A percentile compares a stretch with the other conserved stretches of the same genome.
Evolutionary conservation across 1,140 invertebrate species (phyloP).

Genomic region (Anthonomus grandis): DNA sequence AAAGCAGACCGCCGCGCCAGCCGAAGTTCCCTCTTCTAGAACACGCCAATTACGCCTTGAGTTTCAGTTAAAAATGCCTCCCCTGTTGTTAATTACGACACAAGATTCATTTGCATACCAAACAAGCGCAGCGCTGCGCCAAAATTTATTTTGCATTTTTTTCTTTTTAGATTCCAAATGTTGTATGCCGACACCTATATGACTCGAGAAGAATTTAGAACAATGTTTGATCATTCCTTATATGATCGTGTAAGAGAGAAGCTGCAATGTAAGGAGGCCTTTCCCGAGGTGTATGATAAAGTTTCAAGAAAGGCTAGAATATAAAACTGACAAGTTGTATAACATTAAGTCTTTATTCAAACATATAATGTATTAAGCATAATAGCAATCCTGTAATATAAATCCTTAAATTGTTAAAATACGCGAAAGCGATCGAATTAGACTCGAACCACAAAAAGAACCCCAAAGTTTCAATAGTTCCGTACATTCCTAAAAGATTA

Average conservation of each 20-base stretch:
- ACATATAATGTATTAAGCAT: neutral
- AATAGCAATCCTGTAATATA: neutral
- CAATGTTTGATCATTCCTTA: constrained; percentile 78
- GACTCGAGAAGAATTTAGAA: constrained; percentile 70
- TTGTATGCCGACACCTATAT: constrained; percentile 80
- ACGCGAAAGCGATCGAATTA: constrained; percentile 1
- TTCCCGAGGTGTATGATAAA: constrained; percentile 82
- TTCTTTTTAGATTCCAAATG: constrained; percentile 67
- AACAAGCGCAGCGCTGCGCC: neutral
- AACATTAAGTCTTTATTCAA: neutral
- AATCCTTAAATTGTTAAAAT: constrained; percentile 1
- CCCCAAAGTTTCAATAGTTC: neutral
- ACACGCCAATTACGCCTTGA: constrained; percentile 7
- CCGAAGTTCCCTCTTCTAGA: too few species aligned
- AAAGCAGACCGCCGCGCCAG: too few species aligned
- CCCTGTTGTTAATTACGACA: constrained; percentile 16
- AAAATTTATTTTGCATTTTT: neutral
- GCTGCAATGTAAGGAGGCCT: constrained; percentile 64
- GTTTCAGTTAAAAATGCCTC: constrained; percentile 11
- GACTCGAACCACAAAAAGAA: constrained; percentile 3
- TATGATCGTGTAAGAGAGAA: constrained; percentile 68
- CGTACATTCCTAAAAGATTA: constrained; percentile 12
- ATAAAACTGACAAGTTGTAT: neutral
- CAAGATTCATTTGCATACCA: constrained; percentile 10
- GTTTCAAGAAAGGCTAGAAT: constrained; percentile 63